Percentiles rank a stretch among this genome's conserved stretches.
Evolutionary conservation across 1,140 invertebrate genomes (phyloP).

Genomic region (Leucophenga varia): DNA sequence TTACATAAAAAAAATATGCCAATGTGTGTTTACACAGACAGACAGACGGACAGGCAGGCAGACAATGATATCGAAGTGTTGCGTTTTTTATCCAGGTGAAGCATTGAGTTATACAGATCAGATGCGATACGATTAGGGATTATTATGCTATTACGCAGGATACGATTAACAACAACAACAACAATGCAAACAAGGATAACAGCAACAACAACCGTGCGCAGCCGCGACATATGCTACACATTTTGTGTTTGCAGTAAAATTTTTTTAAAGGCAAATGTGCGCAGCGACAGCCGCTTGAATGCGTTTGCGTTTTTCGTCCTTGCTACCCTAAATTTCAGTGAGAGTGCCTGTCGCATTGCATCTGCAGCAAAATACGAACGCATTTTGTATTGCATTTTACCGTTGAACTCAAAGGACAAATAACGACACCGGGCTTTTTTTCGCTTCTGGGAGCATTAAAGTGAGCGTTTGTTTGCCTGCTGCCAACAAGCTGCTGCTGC

Average conservation of each 20-base stretch:
- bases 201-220: conserved; percentile 43
- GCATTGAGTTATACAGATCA: conserved; percentile 40
- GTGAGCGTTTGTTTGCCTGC: conserved; percentile 8
- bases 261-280: conserved; percentile 44
- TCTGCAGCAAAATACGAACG: conserved; percentile 24
- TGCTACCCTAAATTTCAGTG: conserved; percentile 44
- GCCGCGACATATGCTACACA: conserved; percentile 44
- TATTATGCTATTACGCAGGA: conserved; percentile 54
- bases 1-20: no score
- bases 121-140: conserved; percentile 54
- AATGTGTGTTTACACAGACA: no score
- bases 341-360: conserved; percentile 24
- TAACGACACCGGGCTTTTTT: conserved; percentile 16
- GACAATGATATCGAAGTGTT: conserved; percentile 2
- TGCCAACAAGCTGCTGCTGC: not conserved
- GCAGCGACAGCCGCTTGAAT: conserved; percentile 25
- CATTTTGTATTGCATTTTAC: conserved; percentile 35
- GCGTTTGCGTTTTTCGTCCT: conserved; percentile 33
- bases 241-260: conserved; percentile 7
- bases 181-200: conserved; percentile 21
- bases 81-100: conserved; percentile 9
- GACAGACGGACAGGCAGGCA: not conserved
- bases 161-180: conserved; percentile 40
- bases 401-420: no score
- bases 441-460: not conserved